Conservation (phyloP, 1,140 invertebrate genomes). For the Gryllus bimaculatus region DNA sequence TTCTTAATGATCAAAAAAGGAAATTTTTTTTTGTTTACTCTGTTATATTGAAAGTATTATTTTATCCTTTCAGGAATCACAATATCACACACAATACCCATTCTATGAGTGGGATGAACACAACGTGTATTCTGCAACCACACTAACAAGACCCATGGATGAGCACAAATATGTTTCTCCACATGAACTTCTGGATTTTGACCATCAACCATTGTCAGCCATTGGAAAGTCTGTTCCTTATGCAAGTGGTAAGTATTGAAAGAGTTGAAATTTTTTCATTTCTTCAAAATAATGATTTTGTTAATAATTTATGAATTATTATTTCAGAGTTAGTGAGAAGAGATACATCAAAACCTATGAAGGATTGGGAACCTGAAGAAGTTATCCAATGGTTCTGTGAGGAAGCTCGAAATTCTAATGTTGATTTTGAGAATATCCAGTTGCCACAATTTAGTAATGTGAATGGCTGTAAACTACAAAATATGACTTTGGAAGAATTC, state of each 20-base stretch:
- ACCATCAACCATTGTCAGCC: neutral
- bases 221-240: neutral
- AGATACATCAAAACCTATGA: neutral
- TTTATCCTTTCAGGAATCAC: too few relatives aligned
- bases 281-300: too few relatives aligned
- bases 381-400: constrained; percentile 9
- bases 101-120: too few relatives aligned
- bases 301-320: too few relatives aligned
- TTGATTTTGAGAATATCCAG: neutral
- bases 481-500: constrained; percentile 9
- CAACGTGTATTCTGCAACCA: too few relatives aligned
- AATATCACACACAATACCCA: too few relatives aligned
- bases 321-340: neutral
- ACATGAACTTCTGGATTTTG: too few relatives aligned
- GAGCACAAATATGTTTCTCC: too few relatives aligned
- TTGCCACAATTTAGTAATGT: neutral
- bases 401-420: neutral
- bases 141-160: too few relatives aligned
- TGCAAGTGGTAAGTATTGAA: neutral
- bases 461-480: neutral
- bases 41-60: too few relatives aligned
- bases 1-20: too few relatives aligned
- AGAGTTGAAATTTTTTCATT: neutral
- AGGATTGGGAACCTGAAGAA: constrained; percentile 6
- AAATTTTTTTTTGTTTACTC: too few relatives aligned